Conservation (phyloP, 2,797 vertebrate genomes). For the Ceryle rudis region DNA sequence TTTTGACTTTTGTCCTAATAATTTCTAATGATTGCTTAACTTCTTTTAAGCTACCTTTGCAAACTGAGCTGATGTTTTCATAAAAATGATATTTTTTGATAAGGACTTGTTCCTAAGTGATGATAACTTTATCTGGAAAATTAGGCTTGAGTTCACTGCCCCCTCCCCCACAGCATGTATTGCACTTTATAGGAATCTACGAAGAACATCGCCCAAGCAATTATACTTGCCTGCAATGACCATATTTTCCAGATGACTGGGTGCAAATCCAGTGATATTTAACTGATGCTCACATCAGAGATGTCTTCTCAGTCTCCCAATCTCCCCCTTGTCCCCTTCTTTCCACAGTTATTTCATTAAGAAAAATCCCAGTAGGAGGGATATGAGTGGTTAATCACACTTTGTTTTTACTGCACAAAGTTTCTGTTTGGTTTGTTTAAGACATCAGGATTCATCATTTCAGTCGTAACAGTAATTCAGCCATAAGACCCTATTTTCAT, state of each 20-base stretch:
- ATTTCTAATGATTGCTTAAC: neutral
- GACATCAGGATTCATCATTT: neutral
- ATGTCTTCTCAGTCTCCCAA: neutral
- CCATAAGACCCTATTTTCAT: neutral
- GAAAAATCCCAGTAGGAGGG: neutral
- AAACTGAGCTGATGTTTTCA: neutral
- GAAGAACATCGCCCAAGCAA: neutral
- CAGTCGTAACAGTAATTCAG: neutral
- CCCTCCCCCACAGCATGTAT: rapidly evolving
- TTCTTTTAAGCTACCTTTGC: neutral
- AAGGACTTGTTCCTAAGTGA: neutral
- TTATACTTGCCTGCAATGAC: neutral
- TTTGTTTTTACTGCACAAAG: neutral
- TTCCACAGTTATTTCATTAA: neutral
- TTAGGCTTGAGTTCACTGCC: neutral
- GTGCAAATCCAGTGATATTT: neutral
- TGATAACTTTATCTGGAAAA: neutral
- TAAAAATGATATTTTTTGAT: neutral
- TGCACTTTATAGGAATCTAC: neutral
- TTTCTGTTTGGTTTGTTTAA: neutral
- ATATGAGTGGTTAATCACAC: neutral
- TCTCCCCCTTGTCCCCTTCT: neutral
- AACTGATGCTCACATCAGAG: neutral
- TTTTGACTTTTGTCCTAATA: neutral
- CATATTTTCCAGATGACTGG: neutral